Conservation (phyloP, 2,797 vertebrate species). For the Eleutherodactylus coqui region DNA sequence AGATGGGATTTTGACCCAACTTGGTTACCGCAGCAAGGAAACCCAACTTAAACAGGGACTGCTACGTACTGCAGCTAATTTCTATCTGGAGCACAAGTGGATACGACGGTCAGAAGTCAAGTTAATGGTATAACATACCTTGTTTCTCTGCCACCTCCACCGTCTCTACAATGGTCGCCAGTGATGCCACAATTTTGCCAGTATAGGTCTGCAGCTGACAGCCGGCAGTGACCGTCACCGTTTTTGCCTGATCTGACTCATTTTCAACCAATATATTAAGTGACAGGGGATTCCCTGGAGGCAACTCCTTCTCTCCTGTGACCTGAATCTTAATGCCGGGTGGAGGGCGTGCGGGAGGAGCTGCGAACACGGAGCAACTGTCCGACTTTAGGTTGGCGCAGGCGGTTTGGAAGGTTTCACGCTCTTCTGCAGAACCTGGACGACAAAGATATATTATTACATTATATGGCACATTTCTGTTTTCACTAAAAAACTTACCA, state of each 20-base stretch:
- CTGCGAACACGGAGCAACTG: fast-evolving
- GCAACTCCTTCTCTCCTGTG: slow-evolving; percentile 58
- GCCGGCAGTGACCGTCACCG: slow-evolving; percentile 63
- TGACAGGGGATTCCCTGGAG: slow-evolving; percentile 69
- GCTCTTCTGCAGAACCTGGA: slow-evolving; percentile 71
- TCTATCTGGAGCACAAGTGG: not conserved
- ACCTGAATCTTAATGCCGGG: slow-evolving; percentile 65
- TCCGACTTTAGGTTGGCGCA: slow-evolving; percentile 55
- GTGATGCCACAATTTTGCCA: slow-evolving; percentile 67
- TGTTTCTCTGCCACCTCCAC: slow-evolving; percentile 65
- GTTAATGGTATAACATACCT: slow-evolving; percentile 62
- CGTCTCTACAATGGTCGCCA: slow-evolving; percentile 67
- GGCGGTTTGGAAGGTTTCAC: slow-evolving; percentile 67
- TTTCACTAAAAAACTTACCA: not conserved
- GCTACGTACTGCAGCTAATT: not conserved
- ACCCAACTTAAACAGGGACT: not conserved
- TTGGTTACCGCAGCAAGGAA: too few relatives aligned
- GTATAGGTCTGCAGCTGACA: slow-evolving; percentile 74
- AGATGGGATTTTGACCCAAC: too few relatives aligned
- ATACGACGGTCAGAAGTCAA: not conserved
- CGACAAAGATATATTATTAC: not conserved
- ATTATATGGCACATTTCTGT: not conserved
- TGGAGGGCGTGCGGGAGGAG: not conserved
- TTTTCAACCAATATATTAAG: slow-evolving; percentile 66
- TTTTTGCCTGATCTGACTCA: slow-evolving; percentile 63